Percentiles rank a stretch among this genome's conserved stretches.
Evolutionary conservation across 2,797 vertebrate species (phyloP).

Genomic region (Paramormyrops hopkinsi): DNA sequence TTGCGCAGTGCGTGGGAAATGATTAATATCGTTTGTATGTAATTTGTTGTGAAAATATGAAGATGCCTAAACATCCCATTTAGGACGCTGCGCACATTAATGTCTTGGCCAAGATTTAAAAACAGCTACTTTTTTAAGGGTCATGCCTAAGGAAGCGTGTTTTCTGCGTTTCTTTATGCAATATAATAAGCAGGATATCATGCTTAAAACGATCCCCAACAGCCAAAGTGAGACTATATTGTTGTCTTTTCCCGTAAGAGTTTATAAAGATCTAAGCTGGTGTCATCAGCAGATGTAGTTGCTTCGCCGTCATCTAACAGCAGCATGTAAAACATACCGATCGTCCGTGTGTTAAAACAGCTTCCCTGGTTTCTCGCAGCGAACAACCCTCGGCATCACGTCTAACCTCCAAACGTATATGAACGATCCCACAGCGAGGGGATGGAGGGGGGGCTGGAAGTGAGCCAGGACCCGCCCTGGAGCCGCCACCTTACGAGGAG

Average conservation of each 20-base stretch:
- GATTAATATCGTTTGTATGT: neutral
- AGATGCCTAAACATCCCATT: neutral
- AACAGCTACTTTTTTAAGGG: neutral
- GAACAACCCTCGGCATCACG: neutral
- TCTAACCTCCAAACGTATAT: conserved; percentile 26
- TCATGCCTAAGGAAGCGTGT: neutral
- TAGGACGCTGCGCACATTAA: neutral
- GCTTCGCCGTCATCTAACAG: neutral
- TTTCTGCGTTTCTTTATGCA: neutral
- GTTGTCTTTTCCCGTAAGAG: neutral
- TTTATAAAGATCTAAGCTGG: neutral
- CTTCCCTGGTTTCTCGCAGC: neutral
- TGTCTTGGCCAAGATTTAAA: neutral
- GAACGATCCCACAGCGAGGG: conserved; percentile 48
- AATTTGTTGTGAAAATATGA: neutral
- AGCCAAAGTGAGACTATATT: neutral
- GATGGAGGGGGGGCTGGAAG: conserved; percentile 55
- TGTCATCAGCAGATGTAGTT: neutral
- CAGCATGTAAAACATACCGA: neutral
- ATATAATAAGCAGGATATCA: neutral
- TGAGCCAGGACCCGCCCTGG: conserved; percentile 52
- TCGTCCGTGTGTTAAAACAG: neutral
- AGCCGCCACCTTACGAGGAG: conserved; percentile 23
- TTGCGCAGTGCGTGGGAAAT: neutral
- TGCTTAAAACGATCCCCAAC: neutral